Conservation (phyloP, 2,888 invertebrate genomes). For the Tenthredo scrophulariae region DNA sequence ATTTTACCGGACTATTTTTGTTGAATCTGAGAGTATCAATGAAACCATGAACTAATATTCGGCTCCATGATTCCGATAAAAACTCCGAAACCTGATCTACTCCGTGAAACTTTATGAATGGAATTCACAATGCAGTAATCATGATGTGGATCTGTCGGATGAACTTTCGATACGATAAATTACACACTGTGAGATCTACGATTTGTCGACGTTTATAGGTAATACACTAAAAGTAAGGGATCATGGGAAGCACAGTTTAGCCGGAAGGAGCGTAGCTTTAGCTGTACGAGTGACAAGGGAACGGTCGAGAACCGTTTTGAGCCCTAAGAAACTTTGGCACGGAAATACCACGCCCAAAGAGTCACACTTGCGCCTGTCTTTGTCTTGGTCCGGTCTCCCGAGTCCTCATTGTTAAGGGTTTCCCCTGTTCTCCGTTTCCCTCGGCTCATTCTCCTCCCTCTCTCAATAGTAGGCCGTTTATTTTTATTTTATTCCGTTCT, state of each 20-base stretch:
- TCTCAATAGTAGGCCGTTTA: neutral
- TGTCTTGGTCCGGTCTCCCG: conserved; percentile 2
- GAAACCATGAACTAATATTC: too few species aligned
- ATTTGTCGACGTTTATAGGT: conserved; percentile 6
- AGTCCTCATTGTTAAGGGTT: conserved; percentile 29
- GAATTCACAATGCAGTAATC: too few species aligned
- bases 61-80: too few species aligned
- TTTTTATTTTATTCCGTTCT: conserved; percentile 16
- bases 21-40: too few species aligned
- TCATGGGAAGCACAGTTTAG: neutral
- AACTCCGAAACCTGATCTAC: too few species aligned
- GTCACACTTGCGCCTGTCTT: conserved; percentile 29
- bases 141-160: neutral
- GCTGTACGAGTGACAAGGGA: conserved; percentile 41
- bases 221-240: conserved; percentile 15
- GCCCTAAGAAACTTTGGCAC: conserved; percentile 36
- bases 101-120: too few species aligned
- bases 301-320: conserved; percentile 39
- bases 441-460: conserved; percentile 12
- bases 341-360: conserved; percentile 44
- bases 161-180: neutral
- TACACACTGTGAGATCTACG: neutral
- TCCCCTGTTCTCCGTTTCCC: neutral
- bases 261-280: neutral
- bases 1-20: too few species aligned